Evolutionary conservation across 1,140 invertebrate species (phyloP).

Genomic region (Homarus americanus): DNA sequence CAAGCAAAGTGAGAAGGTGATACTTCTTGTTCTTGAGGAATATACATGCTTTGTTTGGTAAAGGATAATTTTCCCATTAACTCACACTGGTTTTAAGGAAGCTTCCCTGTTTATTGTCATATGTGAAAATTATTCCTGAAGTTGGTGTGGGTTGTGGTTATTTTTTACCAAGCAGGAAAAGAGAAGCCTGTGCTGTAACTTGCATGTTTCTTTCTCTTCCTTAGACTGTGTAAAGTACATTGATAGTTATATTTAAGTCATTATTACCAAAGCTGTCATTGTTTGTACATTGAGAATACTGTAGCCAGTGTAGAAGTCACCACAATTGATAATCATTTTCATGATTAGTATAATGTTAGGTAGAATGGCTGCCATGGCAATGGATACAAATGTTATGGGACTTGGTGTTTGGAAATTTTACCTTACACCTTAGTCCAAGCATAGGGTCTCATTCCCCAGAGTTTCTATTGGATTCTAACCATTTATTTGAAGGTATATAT

Average conservation of each 20-base stretch:
- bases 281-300: constrained; percentile 54
- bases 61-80: not conserved
- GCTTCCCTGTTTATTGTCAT: not conserved
- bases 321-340: constrained; percentile 51
- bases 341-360: constrained; percentile 35
- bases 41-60: not conserved
- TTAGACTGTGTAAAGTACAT: constrained; percentile 43
- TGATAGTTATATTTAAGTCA: constrained; percentile 43
- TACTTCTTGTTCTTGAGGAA: not conserved
- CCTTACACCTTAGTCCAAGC: constrained; percentile 1
- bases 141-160: constrained; percentile 5
- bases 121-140: not conserved
- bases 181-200: constrained; percentile 26
- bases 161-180: not conserved
- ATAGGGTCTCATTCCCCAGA: not conserved
- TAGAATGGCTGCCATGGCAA: constrained; percentile 21
- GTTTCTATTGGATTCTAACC: constrained; percentile 17
- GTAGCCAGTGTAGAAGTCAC: constrained; percentile 46
- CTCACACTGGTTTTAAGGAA: constrained; percentile 1
- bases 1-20: not conserved
- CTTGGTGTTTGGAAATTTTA: constrained; percentile 7
- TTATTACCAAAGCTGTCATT: constrained; percentile 55
- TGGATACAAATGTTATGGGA: constrained; percentile 47
- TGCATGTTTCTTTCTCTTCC: constrained; percentile 58
- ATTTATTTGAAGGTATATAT: constrained; percentile 42